Evolutionary conservation across 92 coral and sea anemone genomes (phyloP), one percentile per base, ranked within the genome.

Genomic region (Scolanthus callimorphus): DNA sequence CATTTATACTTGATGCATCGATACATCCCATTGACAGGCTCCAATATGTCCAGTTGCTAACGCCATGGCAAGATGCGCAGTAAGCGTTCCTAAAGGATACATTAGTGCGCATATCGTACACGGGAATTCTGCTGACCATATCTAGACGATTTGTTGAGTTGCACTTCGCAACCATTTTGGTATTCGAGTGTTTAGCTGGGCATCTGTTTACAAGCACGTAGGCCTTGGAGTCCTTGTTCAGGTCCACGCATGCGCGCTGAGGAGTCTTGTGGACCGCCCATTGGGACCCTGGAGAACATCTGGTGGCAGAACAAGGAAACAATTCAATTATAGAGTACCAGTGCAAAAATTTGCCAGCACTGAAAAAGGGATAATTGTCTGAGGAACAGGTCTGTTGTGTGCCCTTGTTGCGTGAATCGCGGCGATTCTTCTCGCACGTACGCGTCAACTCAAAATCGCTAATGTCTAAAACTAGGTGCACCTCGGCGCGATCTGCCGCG

Each of bases 41-140:
- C 41, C 41, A 34, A 34, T 34, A 34, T 6, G 8, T 34, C 41
- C 6, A 6, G 15, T 34, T 34, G 8, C 41, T 34, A 6, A 34
- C 50, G 8, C 12, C 20, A 38, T 58, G 17, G 31, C 64, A 58
- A 19, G 12, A 8, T 12, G 64, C 64, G 31, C 64, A 58, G 51
- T 31, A 58, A 11, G 38, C 1, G 28, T 58, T 58, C n/a, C 23
- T 17, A 21, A 2, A 58, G 25, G 50, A 58, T 25, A 17, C 9
- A 11, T 58, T 58, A 31, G 51, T 38, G 23, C 17, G 15, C n/a
- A 31, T 58, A 39, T 58, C 64, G 23, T 31, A 58, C 9, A 58
- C 64, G 22, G 64, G 64, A 31, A 58, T 31, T 31, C 29, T 27
- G 22, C 45, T 43, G 17, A 34, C 9, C 2, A 17, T 2, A 1